Percentiles rank a stretch among this genome's conserved stretches.
These are phyloP conservation scores for Charaxes varanes DNA, from an alignment of 1,140 invertebrate genomes.

Conservation along the genomic window DNA sequence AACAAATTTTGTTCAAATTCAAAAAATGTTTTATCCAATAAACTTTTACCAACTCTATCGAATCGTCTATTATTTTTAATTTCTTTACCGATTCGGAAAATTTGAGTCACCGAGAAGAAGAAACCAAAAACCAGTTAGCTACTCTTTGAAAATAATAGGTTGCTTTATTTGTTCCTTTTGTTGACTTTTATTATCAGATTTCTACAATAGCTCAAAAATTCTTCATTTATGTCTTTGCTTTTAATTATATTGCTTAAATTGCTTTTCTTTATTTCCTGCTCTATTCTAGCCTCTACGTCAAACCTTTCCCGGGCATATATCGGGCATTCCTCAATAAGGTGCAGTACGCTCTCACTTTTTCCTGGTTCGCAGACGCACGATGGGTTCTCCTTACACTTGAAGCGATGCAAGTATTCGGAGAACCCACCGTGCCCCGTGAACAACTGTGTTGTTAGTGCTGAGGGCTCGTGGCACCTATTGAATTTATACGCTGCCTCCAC, in stretches of 20 bases:
- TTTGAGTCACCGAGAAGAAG: no score
- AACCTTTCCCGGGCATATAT: background rate
- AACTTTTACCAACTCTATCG: no score
- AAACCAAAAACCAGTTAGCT: no score
- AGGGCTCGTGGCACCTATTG: no score
- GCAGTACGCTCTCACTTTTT: constrained; percentile 3
- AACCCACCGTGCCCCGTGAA: constrained; percentile 18
- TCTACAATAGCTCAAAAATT: background rate
- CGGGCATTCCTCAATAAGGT: background rate
- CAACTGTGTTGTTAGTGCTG: no score
- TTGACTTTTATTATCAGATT: no score
- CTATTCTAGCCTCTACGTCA: background rate
- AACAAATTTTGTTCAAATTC: no score
- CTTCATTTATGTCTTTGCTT: constrained; percentile 3
- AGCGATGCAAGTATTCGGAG: constrained; percentile 13
- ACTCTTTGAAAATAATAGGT: no score
- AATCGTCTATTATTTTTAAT: no score
- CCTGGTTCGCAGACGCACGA: constrained; percentile 11
- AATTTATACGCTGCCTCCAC: constrained; percentile 10
- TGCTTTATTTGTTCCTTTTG: no score
- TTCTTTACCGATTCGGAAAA: no score
- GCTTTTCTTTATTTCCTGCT: background rate
- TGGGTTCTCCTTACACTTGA: constrained; percentile 15
- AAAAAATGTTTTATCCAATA: no score
- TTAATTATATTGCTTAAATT: constrained; percentile 1